Percentiles rank a stretch among this genome's conserved stretches.
Conservation (phyloP, 1,140 invertebrate genomes). For the Bombus waltoni region DNA sequence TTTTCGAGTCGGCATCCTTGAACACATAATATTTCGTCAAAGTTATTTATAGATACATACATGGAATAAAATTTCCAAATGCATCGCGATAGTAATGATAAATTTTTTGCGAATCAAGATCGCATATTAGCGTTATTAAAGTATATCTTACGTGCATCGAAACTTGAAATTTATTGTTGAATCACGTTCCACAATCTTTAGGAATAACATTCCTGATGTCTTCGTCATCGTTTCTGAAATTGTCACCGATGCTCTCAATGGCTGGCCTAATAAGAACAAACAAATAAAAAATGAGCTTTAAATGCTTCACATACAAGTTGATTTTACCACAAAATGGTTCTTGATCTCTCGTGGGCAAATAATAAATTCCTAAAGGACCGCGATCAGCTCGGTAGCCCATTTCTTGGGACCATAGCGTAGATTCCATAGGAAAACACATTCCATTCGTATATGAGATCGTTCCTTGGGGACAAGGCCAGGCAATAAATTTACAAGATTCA, state of each 20-base stretch:
- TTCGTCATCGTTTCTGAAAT: slow-evolving; percentile 71
- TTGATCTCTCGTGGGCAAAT: slow-evolving; percentile 79
- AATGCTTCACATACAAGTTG: not conserved
- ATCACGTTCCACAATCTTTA: slow-evolving; percentile 73
- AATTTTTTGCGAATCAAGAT: not conserved
- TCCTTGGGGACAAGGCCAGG: slow-evolving; percentile 81
- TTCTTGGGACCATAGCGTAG: slow-evolving; percentile 75
- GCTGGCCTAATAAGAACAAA: slow-evolving; percentile 75
- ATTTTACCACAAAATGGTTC: slow-evolving; percentile 81
- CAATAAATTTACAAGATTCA: slow-evolving; percentile 79
- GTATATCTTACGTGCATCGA: slow-evolving; percentile 74
- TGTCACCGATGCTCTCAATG: slow-evolving; percentile 78
- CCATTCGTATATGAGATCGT: slow-evolving; percentile 76
- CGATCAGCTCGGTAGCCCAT: slow-evolving; percentile 78
- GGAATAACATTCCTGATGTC: slow-evolving; percentile 77
- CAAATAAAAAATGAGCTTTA: slow-evolving; percentile 18
- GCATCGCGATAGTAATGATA: not conserved
- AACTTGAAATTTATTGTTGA: slow-evolving; percentile 77
- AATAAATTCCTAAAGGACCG: slow-evolving; percentile 79
- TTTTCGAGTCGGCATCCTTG: slow-evolving; percentile 67
- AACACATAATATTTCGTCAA: slow-evolving; percentile 47
- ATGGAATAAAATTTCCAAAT: not conserved
- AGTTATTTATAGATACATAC: not conserved
- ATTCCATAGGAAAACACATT: slow-evolving; percentile 80
- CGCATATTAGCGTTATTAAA: not conserved